Percentiles rank a stretch among this genome's conserved stretches.
Evolutionary conservation across 2,113 vertebrate species (phyloP).

Genomic region (Acanthochromis polyacanthus): DNA sequence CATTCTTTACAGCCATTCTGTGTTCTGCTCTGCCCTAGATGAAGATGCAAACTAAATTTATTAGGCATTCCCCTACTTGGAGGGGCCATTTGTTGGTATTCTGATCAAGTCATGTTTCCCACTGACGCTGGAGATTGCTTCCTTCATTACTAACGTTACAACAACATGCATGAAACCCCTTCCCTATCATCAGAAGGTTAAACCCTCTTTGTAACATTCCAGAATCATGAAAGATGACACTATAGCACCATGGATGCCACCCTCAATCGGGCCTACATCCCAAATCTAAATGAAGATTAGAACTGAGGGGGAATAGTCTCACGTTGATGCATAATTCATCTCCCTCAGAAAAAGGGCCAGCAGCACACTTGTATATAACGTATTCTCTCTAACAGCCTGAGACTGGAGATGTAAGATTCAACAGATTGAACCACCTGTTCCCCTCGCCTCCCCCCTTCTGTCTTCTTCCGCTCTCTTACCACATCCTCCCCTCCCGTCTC

Average conservation of each 20-base stretch:
- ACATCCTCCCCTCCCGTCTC: conserved; percentile 1
- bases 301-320: conserved; percentile 49
- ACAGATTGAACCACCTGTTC: conserved; percentile 85
- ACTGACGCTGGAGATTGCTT: conserved; percentile 21
- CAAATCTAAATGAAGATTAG: conserved; percentile 57
- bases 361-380: conserved; percentile 33
- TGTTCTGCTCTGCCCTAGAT: conserved; percentile 53
- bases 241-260: conserved; percentile 27
- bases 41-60: neutral
- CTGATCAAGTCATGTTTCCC: conserved; percentile 1
- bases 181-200: neutral
- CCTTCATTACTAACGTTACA: conserved; percentile 14
- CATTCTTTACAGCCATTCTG: conserved; percentile 60
- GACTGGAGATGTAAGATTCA: conserved; percentile 72
- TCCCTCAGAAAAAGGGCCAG: conserved; percentile 23
- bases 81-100: neutral
- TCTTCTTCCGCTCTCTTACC: conserved; percentile 1
- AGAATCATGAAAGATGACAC: conserved; percentile 3
- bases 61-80: neutral
- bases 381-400: conserved; percentile 51
- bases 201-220: neutral
- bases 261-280: conserved; percentile 41
- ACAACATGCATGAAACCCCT: neutral
- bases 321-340: conserved; percentile 65
- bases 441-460: neutral